Conservation (phyloP, 2,888 invertebrate genomes). For the Theretra japonica region DNA sequence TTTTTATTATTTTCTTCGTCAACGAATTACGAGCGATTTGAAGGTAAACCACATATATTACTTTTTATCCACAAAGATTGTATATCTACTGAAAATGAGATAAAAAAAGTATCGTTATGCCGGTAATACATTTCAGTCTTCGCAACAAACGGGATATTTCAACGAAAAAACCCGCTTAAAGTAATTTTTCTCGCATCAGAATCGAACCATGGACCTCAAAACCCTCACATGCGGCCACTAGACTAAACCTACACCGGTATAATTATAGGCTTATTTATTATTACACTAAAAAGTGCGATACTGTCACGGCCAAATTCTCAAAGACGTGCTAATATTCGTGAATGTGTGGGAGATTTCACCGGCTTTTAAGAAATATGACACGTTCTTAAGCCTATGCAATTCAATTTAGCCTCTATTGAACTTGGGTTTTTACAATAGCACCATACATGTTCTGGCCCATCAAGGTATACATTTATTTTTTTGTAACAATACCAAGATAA, state of each 20-base stretch:
- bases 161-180: too few relatives aligned
- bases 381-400: neutral
- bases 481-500: neutral
- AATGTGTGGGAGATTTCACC: neutral
- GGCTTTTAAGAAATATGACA: neutral
- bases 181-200: neutral
- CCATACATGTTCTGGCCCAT: neutral
- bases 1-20: too few relatives aligned
- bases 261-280: neutral
- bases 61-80: too few relatives aligned
- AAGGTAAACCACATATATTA: too few relatives aligned
- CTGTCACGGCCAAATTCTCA: neutral
- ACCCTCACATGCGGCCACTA: neutral
- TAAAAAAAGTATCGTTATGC: too few relatives aligned
- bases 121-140: too few relatives aligned
- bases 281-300: neutral
- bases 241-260: neutral
- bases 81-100: too few relatives aligned
- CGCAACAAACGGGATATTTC: too few relatives aligned
- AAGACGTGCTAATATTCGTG: slow-evolving; percentile 1
- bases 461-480: neutral
- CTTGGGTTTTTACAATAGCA: neutral
- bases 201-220: neutral
- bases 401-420: neutral
- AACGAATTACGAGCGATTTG: too few relatives aligned